Percentiles rank a stretch among this genome's conserved stretches.
phyloP scores from a whole-genome alignment of 2,888 invertebrate genomes.

The Cephonodes hylas region DNA sequence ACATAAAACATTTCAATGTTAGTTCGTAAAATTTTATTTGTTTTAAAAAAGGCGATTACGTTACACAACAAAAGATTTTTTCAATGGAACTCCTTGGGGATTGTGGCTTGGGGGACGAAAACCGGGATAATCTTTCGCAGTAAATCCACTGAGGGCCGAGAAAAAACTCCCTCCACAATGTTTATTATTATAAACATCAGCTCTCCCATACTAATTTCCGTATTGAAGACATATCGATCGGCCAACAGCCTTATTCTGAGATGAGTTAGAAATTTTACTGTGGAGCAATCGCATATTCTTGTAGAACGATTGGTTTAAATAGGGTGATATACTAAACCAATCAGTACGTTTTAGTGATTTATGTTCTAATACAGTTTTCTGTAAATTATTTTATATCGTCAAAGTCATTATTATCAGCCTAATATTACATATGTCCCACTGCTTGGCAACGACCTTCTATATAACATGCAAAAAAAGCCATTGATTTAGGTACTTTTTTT shows the following conservation, averaged over 20 bases:
- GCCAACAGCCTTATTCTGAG: constrained; percentile 35
- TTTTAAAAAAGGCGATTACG: not conserved
- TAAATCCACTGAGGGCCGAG: constrained; percentile 2
- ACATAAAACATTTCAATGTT: not conserved
- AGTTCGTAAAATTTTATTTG: not conserved
- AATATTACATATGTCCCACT: too few relatives aligned
- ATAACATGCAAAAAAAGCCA: too few relatives aligned
- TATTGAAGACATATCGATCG: constrained; percentile 46
- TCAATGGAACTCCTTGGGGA: not conserved
- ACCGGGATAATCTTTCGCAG: constrained; percentile 9
- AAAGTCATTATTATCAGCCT: too few relatives aligned
- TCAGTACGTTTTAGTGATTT: too few relatives aligned
- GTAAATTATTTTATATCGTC: too few relatives aligned
- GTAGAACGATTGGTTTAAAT: too few relatives aligned
- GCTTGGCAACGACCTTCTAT: too few relatives aligned
- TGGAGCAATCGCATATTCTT: not conserved
- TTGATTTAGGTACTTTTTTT: too few relatives aligned
- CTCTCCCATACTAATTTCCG: constrained; percentile 53
- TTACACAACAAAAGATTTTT: not conserved
- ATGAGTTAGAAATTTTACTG: not conserved
- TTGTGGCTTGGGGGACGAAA: not conserved
- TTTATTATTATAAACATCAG: constrained; percentile 37
- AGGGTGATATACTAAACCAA: too few relatives aligned
- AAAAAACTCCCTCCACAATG: constrained; percentile 24
- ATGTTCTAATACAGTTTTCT: too few relatives aligned